Conservation (phyloP, 2,888 invertebrate species). For the Mallateleia sp. region DNA sequence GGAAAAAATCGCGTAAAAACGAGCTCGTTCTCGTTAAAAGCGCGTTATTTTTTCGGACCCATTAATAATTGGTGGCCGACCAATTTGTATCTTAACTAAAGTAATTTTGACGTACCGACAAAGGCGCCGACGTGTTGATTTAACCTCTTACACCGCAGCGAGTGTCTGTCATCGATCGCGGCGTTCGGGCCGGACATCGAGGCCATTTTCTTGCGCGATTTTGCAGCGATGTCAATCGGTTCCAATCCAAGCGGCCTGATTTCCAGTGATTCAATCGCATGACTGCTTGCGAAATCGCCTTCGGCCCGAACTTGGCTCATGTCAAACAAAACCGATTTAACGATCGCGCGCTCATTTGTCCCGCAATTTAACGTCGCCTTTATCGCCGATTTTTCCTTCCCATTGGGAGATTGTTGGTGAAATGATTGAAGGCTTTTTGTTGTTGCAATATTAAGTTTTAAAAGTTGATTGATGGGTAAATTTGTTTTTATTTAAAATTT, state of each 20-base stretch:
- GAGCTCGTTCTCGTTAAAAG: conserved; percentile 29
- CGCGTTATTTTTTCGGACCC: not conserved
- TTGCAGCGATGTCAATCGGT: conserved; percentile 42
- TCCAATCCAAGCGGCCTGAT: conserved; percentile 54
- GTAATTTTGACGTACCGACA: conserved; percentile 82
- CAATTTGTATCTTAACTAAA: conserved; percentile 5
- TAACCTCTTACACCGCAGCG: conserved; percentile 71
- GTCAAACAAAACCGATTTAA: conserved; percentile 76
- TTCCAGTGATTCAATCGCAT: conserved; percentile 66
- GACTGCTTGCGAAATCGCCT: conserved; percentile 67
- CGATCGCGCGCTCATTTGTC: conserved; percentile 75
- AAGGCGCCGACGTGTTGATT: conserved; percentile 86
- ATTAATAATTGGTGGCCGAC: conserved; percentile 24
- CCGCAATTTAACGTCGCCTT: conserved; percentile 69
- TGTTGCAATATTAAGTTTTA: no score
- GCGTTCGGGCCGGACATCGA: conserved; percentile 48
- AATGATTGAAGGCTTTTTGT: no score
- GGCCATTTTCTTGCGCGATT: conserved; percentile 64
- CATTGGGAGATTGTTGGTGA: conserved; percentile 26
- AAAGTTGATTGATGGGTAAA: no score
- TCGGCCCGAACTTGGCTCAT: conserved; percentile 70
- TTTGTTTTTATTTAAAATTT: no score
- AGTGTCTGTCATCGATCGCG: conserved; percentile 53
- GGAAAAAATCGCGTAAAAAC: not conserved
- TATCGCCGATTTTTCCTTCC: conserved; percentile 45